phyloP scores from a whole-genome alignment of 2,797 vertebrate species.

The Peromyscus melanophrys region DNA sequence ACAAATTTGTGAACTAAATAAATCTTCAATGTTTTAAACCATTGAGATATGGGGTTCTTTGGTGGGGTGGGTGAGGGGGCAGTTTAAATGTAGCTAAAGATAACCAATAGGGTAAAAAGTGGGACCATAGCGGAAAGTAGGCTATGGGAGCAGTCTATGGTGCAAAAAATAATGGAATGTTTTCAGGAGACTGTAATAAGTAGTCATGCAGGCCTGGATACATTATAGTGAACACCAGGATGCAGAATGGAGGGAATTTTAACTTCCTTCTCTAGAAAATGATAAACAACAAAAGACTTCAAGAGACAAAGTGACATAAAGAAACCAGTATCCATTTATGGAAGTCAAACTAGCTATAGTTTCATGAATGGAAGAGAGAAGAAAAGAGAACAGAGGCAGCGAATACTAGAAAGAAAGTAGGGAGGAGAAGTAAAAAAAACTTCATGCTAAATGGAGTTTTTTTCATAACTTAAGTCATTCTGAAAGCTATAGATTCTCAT shows the following conservation, averaged over 20 bases:
- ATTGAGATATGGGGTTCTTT: not conserved
- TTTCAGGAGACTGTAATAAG: not conserved
- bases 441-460: not conserved
- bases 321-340: not conserved
- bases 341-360: conserved; percentile 37
- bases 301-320: conserved; percentile 29
- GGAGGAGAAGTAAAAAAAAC: not conserved
- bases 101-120: not conserved
- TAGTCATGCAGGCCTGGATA: not conserved
- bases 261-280: conserved; percentile 44
- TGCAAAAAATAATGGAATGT: not conserved
- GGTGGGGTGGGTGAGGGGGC: not conserved
- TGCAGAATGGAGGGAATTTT: not conserved
- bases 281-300: not conserved
- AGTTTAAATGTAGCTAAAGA: not conserved
- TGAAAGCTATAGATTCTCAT: conserved; percentile 20
- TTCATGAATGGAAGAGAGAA: conserved; percentile 20
- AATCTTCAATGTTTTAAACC: not conserved
- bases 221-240: not conserved
- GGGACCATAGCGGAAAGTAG: not conserved
- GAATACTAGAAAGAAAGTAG: not conserved
- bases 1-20: conserved; percentile 48
- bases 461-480: not conserved
- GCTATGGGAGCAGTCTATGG: not conserved
- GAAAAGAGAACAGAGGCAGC: not conserved